Evolutionary conservation across 2,113 vertebrate genomes (phyloP).

Genomic region (Lota lota): DNA sequence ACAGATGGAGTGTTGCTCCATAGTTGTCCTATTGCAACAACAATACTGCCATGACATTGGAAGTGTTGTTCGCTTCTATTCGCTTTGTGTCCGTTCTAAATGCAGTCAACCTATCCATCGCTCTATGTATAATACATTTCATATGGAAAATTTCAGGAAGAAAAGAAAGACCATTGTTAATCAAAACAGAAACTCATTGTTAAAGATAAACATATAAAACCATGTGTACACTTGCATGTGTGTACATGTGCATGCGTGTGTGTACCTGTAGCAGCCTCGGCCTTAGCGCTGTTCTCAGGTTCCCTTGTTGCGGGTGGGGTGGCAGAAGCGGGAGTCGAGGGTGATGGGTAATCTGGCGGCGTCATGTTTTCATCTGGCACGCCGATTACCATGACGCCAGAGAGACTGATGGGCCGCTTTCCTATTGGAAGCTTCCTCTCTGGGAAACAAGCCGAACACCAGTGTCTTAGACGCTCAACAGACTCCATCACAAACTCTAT

Average conservation of each 20-base stretch:
- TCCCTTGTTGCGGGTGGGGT: slow-evolving; percentile 72
- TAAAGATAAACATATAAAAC: too few species aligned
- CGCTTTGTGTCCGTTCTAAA: too few species aligned
- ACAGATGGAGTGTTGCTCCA: not conserved
- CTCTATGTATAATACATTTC: too few species aligned
- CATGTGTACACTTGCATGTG: not conserved
- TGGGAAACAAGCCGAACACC: slow-evolving; percentile 21
- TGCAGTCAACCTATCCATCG: too few species aligned
- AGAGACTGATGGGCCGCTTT: slow-evolving; percentile 80
- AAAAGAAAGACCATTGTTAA: too few species aligned
- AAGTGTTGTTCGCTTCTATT: too few species aligned
- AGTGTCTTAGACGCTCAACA: too few species aligned
- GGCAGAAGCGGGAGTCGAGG: slow-evolving; percentile 77
- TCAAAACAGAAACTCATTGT: too few species aligned
- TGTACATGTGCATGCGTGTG: not conserved
- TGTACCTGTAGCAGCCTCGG: slow-evolving; percentile 67
- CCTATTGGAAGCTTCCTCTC: slow-evolving; percentile 83
- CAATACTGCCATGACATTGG: too few species aligned
- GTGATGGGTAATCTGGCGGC: slow-evolving; percentile 77
- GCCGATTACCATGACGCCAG: slow-evolving; percentile 70
- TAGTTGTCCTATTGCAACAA: too few species aligned
- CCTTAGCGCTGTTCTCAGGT: slow-evolving; percentile 71
- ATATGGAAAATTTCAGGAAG: too few species aligned
- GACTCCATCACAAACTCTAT: too few species aligned
- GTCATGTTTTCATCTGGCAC: slow-evolving; percentile 79